Evolutionary conservation across 2,113 vertebrate genomes (phyloP), one percentile per base, ranked within the genome.

Genomic region (Tetrax tetrax): DNA sequence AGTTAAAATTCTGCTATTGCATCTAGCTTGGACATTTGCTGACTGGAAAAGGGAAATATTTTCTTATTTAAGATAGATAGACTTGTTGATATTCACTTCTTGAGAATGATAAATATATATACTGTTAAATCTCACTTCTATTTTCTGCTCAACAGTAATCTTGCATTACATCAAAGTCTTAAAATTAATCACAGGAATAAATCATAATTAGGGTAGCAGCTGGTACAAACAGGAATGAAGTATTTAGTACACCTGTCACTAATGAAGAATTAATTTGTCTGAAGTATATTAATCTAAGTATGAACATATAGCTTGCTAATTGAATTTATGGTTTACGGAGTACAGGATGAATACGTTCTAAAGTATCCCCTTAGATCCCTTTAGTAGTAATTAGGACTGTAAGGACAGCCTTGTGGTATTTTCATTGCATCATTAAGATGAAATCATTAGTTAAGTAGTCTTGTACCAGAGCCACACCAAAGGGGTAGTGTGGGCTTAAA

Each of bases 181-280:
- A 83, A 93, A 94, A 87, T 78, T 85, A 93, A 87, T 84, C 66
- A 28, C 70, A 64, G 33, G 83, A 91, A 76, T 96, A 91, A 95
- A 93, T 96, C 81, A 91, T 72, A 87, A 79, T 91, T 89, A 93
- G 45, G 7, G 11, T 87, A 61, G 35, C 65, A 90, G 76, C 53
- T 70, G 59, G 54, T 82, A 90, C 75, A 91, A 96, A 85, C 59
- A 85, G 41, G 81, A 87, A 93, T 80, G 50, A 93, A 87, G 35
- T 85, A 66, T 93, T 92, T 95, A 69, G 61, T 80, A 24, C 83
- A 83, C 70, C 66, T 93, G 78, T 76, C 84, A 82, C 57, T 96
- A 87, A 95, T 90, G 66, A 96, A 90, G 74, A 85, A 89, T 95
- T 95, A 88, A 92, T 91, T 94, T 93, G 27, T 91, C 35, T 63